Evolutionary conservation across 2,113 vertebrate genomes (phyloP).

Genomic region (Osmerus mordax): DNA sequence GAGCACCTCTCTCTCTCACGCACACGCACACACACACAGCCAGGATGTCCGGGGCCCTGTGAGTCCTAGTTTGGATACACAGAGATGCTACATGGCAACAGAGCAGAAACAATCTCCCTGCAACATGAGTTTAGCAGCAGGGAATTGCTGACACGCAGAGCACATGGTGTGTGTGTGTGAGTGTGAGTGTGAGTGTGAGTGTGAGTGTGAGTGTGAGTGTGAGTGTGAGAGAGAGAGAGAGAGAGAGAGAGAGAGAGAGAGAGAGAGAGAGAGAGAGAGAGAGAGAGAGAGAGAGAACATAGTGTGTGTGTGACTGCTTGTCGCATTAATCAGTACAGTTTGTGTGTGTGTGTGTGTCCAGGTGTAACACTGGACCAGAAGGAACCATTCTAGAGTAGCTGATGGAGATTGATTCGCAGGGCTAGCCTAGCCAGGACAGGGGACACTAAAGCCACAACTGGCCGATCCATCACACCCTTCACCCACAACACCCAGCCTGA

Average conservation of each 20-base stretch:
- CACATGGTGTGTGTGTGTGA: slow-evolving; percentile 17
- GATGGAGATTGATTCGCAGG: slow-evolving; percentile 18
- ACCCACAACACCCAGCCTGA: neutral
- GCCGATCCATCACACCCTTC: neutral
- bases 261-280: neutral
- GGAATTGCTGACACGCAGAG: slow-evolving; percentile 52
- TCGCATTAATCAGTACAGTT: neutral
- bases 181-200: no score
- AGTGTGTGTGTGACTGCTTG: slow-evolving; percentile 4
- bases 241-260: neutral
- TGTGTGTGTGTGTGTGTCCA: neutral
- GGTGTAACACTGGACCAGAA: neutral
- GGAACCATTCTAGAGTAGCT: neutral
- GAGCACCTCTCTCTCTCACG: neutral
- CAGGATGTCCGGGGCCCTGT: neutral
- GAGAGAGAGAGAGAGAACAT: no score
- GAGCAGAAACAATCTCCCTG: slow-evolving; percentile 37
- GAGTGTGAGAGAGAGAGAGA: neutral
- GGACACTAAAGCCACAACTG: neutral
- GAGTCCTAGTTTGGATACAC: neutral
- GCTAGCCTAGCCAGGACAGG: neutral
- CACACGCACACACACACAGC: neutral
- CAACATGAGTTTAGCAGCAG: slow-evolving; percentile 38
- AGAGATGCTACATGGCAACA: slow-evolving; percentile 45
- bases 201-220: no score